Percentiles rank a stretch among this genome's conserved stretches.
phyloP scores from a whole-genome alignment of 1,140 invertebrate genomes.

The Hestina assimilis region DNA sequence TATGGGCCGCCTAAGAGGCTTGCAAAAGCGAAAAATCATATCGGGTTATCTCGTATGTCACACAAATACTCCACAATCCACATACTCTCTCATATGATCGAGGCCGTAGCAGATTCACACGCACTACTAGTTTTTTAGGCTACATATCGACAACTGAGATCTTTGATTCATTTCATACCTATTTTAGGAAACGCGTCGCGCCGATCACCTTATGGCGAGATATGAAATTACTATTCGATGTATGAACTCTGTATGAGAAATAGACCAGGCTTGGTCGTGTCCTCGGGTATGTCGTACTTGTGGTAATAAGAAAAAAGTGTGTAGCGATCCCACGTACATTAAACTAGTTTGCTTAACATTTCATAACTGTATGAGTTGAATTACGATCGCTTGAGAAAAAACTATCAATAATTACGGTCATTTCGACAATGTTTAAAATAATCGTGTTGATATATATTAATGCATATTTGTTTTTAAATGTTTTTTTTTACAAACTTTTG shows the following conservation, averaged over 20 bases:
- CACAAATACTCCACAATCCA: conserved; percentile 47
- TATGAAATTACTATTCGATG: conserved; percentile 65
- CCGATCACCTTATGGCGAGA: conserved; percentile 59
- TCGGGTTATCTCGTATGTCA: conserved; percentile 43
- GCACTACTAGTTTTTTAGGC: conserved; percentile 58
- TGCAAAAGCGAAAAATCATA: conserved; percentile 30
- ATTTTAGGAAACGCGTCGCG: conserved; percentile 73
- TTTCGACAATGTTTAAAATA: too few relatives aligned
- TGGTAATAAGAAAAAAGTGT: conserved; percentile 29
- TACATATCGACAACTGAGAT: conserved; percentile 55
- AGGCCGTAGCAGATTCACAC: conserved; percentile 67
- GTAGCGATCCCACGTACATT: conserved; percentile 36
- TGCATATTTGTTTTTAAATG: too few relatives aligned
- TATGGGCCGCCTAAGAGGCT: too few relatives aligned
- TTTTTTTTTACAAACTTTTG: too few relatives aligned
- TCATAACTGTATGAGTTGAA: background rate
- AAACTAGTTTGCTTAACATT: conserved; percentile 7
- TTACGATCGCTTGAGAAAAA: too few relatives aligned
- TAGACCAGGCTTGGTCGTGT: conserved; percentile 48
- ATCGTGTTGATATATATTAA: too few relatives aligned
- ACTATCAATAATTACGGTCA: too few relatives aligned
- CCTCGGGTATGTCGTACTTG: conserved; percentile 31
- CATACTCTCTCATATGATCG: conserved; percentile 67
- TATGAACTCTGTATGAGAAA: conserved; percentile 50
- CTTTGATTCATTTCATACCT: conserved; percentile 75